Base-by-base conservation (phyloP, 2,797 vertebrate species). In the Gallinago stenura region DNA sequence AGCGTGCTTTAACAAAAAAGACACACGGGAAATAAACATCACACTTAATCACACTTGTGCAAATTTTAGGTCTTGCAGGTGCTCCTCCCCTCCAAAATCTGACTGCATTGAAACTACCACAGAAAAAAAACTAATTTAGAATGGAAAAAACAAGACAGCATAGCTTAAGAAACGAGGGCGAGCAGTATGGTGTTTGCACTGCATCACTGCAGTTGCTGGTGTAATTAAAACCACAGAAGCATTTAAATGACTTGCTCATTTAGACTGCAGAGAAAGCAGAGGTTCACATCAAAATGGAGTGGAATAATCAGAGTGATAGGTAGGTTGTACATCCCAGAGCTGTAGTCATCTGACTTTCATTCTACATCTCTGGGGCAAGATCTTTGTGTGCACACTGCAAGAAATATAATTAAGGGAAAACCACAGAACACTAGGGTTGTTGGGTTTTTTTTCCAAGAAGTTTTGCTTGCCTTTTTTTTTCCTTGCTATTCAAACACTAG, bases 291-390 rank as follows among this genome's bases (percentile, higher is more conserved):
- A 93, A 64, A 83, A 83, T 41, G 15, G 41, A 91, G 50, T 60
- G 31, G 76, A 68, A 61, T 95, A 83, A 91, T 65, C 76, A 75
- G 39, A 94, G 60, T 39, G 87, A 93, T 26, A 46, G 66, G 50
- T 80, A 37, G 22, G 17, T 15, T 65, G 30, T 39, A 94, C 45
- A 80, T 53, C 6, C 28, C 62, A 82, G 46, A 89, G 35, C 35
- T 35, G 35, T 48, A 84, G 18, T 83, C 83, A 90, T 79, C 17
- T 25, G 30, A 56, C 60, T 84, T 84, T 85, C 70, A 78, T 76
- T 89, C 62, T 84, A 7, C 41, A 51, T 37, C 54, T 76, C 85
- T 41, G 22, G 46, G 46, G 54, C 43, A 71, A 83, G 65, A 71
- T n/a, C 61, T 64, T 70, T 16, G 28, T 71, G 16, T 48, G 39